phyloP scores from a whole-genome alignment of 2,797 vertebrate genomes.

The Epinephelus coioides region DNA sequence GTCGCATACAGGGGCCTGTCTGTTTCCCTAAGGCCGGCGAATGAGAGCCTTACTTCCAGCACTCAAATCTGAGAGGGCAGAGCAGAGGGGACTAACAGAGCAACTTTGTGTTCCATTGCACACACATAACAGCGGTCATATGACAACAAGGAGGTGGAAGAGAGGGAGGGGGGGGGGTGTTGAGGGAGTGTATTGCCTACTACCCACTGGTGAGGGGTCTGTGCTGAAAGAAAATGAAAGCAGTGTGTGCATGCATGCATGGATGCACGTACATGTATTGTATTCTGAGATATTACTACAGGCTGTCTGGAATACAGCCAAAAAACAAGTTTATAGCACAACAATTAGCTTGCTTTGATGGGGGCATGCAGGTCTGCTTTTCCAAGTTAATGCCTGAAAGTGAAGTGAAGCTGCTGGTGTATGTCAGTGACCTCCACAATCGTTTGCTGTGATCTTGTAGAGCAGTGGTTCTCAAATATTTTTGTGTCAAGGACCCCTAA shows the following conservation, averaged over 20 bases:
- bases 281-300: constrained; percentile 1
- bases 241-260: background rate
- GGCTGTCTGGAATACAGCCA: constrained; percentile 6
- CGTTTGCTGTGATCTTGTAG: background rate
- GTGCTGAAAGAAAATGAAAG: constrained; percentile 31
- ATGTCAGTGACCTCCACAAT: constrained; percentile 18
- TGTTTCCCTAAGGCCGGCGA: constrained; percentile 68
- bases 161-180: constrained; percentile 43
- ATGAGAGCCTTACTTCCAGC: constrained; percentile 72
- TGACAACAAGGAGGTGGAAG: constrained; percentile 83
- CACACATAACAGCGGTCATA: constrained; percentile 86
- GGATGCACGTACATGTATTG: background rate
- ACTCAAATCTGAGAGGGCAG: constrained; percentile 79
- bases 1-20: constrained; percentile 71
- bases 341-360: constrained; percentile 36
- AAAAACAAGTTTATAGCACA: constrained; percentile 4
- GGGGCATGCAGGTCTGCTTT: constrained; percentile 10
- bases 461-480: too few species aligned
- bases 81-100: constrained; percentile 83
- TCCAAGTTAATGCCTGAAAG: constrained; percentile 26
- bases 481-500: too few species aligned
- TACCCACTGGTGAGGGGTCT: constrained; percentile 49
- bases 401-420: constrained; percentile 1
- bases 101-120: constrained; percentile 83
- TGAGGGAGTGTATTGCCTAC: constrained; percentile 59